These are phyloP conservation scores for Emydoidea blandingii DNA, from an alignment of 2,797 vertebrate genomes.

Conservation along the genomic window DNA sequence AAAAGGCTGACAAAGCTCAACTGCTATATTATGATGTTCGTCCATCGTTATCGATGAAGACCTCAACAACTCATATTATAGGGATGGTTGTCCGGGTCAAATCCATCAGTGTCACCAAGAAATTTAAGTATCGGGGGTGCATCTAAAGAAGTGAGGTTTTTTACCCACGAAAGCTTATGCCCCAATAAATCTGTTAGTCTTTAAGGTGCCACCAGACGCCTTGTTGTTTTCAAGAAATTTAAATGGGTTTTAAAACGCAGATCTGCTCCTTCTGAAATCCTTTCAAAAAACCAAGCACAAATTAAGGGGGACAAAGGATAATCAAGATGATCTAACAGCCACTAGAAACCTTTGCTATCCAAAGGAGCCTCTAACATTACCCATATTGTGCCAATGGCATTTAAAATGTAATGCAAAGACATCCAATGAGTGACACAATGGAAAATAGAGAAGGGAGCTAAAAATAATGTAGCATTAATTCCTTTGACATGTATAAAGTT, in stretches of 20 bases:
- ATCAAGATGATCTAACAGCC: background rate
- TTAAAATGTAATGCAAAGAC: background rate
- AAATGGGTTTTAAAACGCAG: background rate
- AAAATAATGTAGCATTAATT: background rate
- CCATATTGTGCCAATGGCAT: background rate
- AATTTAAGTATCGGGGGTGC: too few species aligned
- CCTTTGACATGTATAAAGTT: background rate
- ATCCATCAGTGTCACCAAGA: background rate
- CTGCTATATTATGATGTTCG: too few species aligned
- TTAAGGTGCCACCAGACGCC: too few species aligned
- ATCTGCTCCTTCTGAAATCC: background rate
- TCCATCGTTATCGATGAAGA: too few species aligned
- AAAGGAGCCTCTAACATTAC: too few species aligned
- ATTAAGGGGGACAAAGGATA: background rate
- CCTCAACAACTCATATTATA: background rate
- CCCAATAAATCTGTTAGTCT: too few species aligned
- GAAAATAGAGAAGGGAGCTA: background rate
- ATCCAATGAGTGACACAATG: too few species aligned
- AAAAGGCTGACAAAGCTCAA: background rate
- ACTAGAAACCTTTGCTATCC: background rate
- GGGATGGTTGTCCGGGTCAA: background rate
- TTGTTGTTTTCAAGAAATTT: background rate
- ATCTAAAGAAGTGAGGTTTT: too few species aligned
- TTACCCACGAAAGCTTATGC: too few species aligned
- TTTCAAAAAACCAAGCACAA: background rate